Base-by-base conservation (phyloP, 53 echinoderm and acorn worm species). In the Hippasteria phrygiana region DNA sequence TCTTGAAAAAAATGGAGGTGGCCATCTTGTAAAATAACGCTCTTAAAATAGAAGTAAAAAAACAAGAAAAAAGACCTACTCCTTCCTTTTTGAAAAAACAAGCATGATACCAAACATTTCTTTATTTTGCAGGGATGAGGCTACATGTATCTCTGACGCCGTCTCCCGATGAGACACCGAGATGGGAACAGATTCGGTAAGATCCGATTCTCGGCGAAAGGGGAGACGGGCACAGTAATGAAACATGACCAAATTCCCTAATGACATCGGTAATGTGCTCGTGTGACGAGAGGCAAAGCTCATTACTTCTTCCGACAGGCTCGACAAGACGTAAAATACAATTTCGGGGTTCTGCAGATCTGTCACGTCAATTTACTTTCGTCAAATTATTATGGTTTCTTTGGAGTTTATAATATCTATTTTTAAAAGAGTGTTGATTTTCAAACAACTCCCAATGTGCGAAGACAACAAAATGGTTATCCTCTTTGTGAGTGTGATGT, bases 211-310 rank as follows among this genome's bases (percentile, higher is more conserved):
- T 37, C 27, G 10, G 46, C 10, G 50, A 43, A 43, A 73, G n/a
- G 16, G 43, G 41, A 71, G 55, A 32, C 11, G 63, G 83, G 71
- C 71, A 70, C 18, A 40, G 36, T 70, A 85, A 85, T 85, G 85
- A 85, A 39, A 71, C 71, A 85, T 71, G 85, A 85, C 85, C 53
- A 50, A 37, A 71, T 20, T 71, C 70, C 27, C 37, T 50, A 26
- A 69, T 40, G 85, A 50, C 48, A 48, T 50, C 34, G 42, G 33
- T 85, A 63, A 71, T 71, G 70, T 40, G 37, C 48, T 51, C 55
- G 14, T 85, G 36, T 39, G 17, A 63, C 29, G 3, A 1, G 2
- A 5, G 31, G 42, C 13, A 29, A 50, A 50, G 28, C 28, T 48
- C 16, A 48, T 39, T 41, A 72, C 43, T n/a, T 17, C 41, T 72